phyloP scores from a whole-genome alignment of 2,888 invertebrate genomes.

The Agrochola lota region DNA sequence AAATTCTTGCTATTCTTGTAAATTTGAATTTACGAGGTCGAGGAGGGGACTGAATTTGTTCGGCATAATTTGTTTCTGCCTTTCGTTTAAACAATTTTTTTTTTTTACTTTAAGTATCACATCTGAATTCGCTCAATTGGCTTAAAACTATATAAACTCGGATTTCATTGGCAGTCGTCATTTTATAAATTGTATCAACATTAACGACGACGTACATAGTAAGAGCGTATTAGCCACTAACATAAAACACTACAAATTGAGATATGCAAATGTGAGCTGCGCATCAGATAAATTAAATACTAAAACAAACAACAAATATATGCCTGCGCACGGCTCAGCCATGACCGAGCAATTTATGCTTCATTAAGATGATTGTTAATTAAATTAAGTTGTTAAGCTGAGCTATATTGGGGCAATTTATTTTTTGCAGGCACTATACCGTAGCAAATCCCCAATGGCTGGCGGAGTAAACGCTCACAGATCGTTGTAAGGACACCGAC shows the following conservation, averaged over 20 bases:
- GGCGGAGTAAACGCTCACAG: slow-evolving; percentile 46
- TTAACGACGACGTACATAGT: slow-evolving; percentile 13
- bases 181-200: background rate
- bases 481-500: slow-evolving; percentile 58
- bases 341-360: slow-evolving; percentile 51
- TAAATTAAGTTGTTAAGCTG: slow-evolving; percentile 56
- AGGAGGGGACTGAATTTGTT: slow-evolving; percentile 42
- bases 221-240: background rate
- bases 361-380: slow-evolving; percentile 61
- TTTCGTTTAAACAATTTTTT: slow-evolving; percentile 28
- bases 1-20: slow-evolving; percentile 58
- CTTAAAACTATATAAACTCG: background rate
- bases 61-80: slow-evolving; percentile 34
- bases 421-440: slow-evolving; percentile 65
- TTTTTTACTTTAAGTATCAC: slow-evolving; percentile 5
- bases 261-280: slow-evolving; percentile 33
- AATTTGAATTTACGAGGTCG: slow-evolving; percentile 60
- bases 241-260: slow-evolving; percentile 22
- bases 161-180: background rate
- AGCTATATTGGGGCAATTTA: slow-evolving; percentile 51
- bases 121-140: background rate
- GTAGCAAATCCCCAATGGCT: slow-evolving; percentile 69
- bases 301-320: slow-evolving; percentile 39
- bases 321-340: slow-evolving; percentile 20
- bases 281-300: slow-evolving; percentile 32